Base-by-base conservation (phyloP, 2,888 invertebrate species). In the Girardia tigrina region DNA sequence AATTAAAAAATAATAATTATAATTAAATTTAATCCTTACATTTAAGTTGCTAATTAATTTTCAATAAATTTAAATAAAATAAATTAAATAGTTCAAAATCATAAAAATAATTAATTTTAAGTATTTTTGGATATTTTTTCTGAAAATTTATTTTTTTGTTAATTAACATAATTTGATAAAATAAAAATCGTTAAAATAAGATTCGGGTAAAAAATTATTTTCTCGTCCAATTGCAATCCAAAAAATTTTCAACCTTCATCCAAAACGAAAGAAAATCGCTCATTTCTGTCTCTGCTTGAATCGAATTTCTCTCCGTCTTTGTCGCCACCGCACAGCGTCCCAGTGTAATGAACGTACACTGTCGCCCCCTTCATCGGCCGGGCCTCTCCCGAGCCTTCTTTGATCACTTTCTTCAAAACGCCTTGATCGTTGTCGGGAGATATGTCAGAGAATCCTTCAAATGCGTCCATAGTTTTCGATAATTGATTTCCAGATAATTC, bases 281-380 rank as follows among this genome's bases (percentile, higher is more conserved):
- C 88, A 78, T 88, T 88, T 77, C 92, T 88, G 79, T 91, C 90
- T 79, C 89, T 87, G 83, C 92, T 94, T 0, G 93, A 92, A 85
- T 97, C 97, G 82, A 97, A 95, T 81, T 90, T 88, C 1, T 90
- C 89, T 42, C 95, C 95, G 85, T 93, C 90, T 29, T 80, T 79
- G 0, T 90, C 89, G 42, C 95, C 95, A 85, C 93, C 90, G 27
- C 80, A 79, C 28, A 95, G 86, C 0, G 90, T 91, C 29, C 95
- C 94, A 0, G 90, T 90, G 82, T 97, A 97, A 84, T 97, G 94
- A 0, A 92, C 89, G 1, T 84, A 87, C 0, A 87, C 90, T 81
- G 86, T 88, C 82, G 89, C 90, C 0, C 92, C 92, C 72, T 86
- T 82, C 16, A 86, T 85, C 0, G 93, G 91, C 29, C 85, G 87